Percentiles rank a stretch among this genome's conserved stretches.
phyloP scores from a whole-genome alignment of 2,888 invertebrate species.

The Idaea biselata region DNA sequence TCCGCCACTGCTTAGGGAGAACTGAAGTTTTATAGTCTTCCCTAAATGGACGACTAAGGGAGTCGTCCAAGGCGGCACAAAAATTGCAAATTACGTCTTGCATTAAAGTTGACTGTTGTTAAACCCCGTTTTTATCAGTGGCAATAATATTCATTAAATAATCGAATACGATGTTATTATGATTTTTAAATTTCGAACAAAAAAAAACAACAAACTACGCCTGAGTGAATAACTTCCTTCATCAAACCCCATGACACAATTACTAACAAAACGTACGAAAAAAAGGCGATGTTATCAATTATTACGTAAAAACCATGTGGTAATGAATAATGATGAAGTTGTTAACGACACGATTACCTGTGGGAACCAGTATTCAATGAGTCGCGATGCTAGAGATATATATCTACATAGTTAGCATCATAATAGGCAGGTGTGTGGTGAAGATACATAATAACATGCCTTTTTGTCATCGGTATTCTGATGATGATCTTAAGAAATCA shows the following conservation, averaged over 20 bases:
- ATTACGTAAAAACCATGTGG: constrained; percentile 30
- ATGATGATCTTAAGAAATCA: neutral
- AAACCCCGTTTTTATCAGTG: too few relatives aligned
- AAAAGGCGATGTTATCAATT: constrained; percentile 17
- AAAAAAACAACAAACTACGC: neutral
- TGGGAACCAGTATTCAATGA: constrained; percentile 7
- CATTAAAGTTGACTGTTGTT: too few relatives aligned
- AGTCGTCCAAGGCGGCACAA: too few relatives aligned
- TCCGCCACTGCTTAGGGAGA: too few relatives aligned
- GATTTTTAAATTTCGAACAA: neutral
- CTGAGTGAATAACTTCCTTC: neutral
- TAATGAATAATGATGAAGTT: constrained; percentile 39
- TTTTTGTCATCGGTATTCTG: constrained; percentile 1
- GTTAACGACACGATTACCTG: constrained; percentile 32
- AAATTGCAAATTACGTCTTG: too few relatives aligned
- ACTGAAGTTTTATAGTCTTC: too few relatives aligned
- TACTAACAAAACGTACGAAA: constrained; percentile 9
- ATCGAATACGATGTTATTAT: too few relatives aligned
- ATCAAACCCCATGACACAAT: constrained; percentile 4
- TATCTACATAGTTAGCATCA: neutral
- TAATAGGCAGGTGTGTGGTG: neutral
- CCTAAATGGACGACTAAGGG: too few relatives aligned
- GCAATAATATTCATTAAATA: too few relatives aligned
- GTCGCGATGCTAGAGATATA: neutral
- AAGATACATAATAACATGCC: neutral